Percentiles rank a stretch among this genome's conserved stretches.
Conservation (phyloP, 2,113 vertebrate genomes). For the Ariopsis seemanni region DNA sequence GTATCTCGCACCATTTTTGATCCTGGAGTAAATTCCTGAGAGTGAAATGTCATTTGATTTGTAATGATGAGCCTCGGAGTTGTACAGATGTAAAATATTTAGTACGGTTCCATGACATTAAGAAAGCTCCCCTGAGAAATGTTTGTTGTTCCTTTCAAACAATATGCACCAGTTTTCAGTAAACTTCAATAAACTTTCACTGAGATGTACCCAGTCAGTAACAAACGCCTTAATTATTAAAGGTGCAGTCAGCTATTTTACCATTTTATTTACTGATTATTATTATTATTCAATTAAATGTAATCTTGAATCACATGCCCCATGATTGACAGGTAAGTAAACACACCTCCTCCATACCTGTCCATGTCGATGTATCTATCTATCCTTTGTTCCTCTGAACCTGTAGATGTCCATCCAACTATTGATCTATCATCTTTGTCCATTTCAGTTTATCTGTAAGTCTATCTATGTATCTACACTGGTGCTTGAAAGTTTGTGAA, state of each 20-base stretch:
- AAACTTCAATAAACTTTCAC: slow-evolving; percentile 25
- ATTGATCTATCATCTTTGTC: too few relatives aligned
- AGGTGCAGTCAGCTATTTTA: neutral
- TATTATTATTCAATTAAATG: neutral
- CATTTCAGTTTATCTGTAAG: too few relatives aligned
- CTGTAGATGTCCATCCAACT: too few relatives aligned
- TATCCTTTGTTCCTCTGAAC: neutral
- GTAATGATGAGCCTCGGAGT: neutral
- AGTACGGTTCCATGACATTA: neutral
- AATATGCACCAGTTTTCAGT: neutral
- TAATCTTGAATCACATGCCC: neutral
- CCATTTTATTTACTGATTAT: neutral
- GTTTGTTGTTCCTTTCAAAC: slow-evolving; percentile 9
- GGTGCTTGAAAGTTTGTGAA: too few relatives aligned
- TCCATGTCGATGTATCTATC: neutral
- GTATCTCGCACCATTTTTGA: neutral
- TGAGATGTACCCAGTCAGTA: neutral
- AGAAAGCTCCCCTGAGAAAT: neutral
- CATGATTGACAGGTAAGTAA: neutral
- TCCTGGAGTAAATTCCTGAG: neutral
- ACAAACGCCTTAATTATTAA: neutral
- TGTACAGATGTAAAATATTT: slow-evolving; percentile 22
- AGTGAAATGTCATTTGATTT: neutral
- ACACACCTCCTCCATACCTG: neutral
- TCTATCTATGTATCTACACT: too few relatives aligned